phyloP scores from a whole-genome alignment of 2,888 invertebrate species.

The Drosophila borborema region DNA sequence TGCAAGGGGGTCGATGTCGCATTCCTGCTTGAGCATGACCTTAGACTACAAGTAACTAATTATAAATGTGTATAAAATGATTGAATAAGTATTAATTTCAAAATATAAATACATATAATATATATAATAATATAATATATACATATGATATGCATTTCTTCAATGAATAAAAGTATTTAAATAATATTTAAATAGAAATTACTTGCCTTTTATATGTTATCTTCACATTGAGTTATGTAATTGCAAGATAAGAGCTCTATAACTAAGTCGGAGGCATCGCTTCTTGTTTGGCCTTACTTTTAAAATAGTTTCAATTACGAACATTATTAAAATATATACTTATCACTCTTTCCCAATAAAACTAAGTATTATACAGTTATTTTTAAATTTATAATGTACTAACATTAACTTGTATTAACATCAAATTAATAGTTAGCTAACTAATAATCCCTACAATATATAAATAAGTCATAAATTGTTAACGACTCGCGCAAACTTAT shows the following conservation, averaged over 20 bases:
- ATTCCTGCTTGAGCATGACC: conserved; percentile 37
- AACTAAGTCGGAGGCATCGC: background rate
- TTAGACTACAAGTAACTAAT: background rate
- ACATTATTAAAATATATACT: background rate
- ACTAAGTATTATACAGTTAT: background rate
- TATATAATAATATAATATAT: too few relatives aligned
- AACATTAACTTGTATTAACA: background rate
- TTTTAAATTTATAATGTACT: too few relatives aligned
- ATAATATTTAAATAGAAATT: background rate
- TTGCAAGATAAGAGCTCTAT: background rate
- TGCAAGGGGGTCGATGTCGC: conserved; percentile 66
- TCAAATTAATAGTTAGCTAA: background rate
- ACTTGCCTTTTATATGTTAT: background rate
- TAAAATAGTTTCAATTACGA: background rate
- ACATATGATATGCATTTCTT: too few relatives aligned
- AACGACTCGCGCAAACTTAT: too few relatives aligned
- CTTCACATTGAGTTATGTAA: background rate
- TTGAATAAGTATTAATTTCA: background rate
- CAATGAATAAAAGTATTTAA: background rate
- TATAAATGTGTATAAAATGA: background rate
- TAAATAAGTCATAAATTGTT: background rate
- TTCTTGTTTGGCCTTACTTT: background rate
- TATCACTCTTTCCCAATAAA: background rate
- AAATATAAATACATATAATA: too few relatives aligned
- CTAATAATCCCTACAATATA: background rate